Evolutionary conservation across 2,888 invertebrate species (phyloP).

Genomic region (Diploptera punctata): DNA sequence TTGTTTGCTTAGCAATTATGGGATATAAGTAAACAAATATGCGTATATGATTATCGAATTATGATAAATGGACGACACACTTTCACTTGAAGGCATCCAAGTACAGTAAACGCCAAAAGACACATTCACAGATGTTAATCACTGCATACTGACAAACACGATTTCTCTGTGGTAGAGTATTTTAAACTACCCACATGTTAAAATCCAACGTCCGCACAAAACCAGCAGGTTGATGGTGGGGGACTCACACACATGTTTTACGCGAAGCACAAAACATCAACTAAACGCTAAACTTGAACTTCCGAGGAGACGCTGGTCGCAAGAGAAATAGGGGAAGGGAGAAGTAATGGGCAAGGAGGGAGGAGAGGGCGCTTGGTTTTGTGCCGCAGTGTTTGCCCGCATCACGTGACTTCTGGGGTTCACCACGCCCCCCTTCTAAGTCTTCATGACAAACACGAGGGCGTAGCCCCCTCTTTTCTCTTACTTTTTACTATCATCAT

Average conservation of each 20-base stretch:
- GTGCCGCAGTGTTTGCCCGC: constrained; percentile 21
- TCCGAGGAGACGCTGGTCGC: background rate
- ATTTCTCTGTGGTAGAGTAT: no score
- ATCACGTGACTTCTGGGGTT: constrained; percentile 10
- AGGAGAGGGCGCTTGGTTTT: background rate
- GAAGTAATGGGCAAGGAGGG: background rate
- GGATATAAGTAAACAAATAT: no score
- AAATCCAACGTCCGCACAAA: background rate
- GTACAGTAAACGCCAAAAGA: no score
- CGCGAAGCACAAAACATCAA: no score
- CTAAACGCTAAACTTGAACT: constrained; percentile 1
- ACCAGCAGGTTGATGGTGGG: background rate
- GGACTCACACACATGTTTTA: background rate
- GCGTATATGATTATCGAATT: no score
- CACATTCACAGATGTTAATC: no score
- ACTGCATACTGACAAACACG: no score
- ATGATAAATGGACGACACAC: no score
- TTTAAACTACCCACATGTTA: constrained; percentile 12
- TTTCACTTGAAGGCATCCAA: no score
- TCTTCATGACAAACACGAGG: constrained; percentile 13
- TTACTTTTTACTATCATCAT: background rate
- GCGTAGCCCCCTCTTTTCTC: background rate
- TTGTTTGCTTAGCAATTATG: no score
- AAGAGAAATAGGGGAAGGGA: no score
- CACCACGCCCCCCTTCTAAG: constrained; percentile 7